phyloP scores from a whole-genome alignment of 2,888 invertebrate species.

The Drosophila meridionalis region DNA sequence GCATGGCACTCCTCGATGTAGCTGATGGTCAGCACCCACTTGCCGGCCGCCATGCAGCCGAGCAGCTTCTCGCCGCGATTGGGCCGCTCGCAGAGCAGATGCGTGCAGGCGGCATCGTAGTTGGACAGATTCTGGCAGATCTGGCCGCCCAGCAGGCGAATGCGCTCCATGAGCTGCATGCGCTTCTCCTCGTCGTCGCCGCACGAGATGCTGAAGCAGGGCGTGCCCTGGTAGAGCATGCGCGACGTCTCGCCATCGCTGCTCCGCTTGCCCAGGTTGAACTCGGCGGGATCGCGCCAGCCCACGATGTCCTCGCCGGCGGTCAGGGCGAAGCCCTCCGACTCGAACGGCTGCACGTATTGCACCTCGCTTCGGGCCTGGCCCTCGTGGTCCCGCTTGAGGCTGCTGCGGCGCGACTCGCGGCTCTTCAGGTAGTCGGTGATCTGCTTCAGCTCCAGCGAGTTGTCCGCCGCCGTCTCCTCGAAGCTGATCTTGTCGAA shows the following conservation, averaged over 20 bases:
- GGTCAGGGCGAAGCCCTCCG: slow-evolving; percentile 78
- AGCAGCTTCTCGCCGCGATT: slow-evolving; percentile 95
- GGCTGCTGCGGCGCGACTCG: slow-evolving; percentile 77
- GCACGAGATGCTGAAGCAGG: slow-evolving; percentile 84
- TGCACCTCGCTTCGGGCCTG: slow-evolving; percentile 65
- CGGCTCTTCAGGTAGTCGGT: slow-evolving; percentile 83
- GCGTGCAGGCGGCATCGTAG: slow-evolving; percentile 89
- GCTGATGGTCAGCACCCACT: slow-evolving; percentile 93
- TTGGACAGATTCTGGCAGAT: slow-evolving; percentile 81
- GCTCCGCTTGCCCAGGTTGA: slow-evolving; percentile 55
- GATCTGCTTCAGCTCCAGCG: slow-evolving; percentile 81
- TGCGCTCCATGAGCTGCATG: slow-evolving; percentile 69
- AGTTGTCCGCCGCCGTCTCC: slow-evolving; percentile 64
- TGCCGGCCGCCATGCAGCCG: slow-evolving; percentile 93
- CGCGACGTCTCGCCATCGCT: slow-evolving; percentile 41
- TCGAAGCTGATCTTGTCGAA: slow-evolving; percentile 84
- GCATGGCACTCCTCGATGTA: slow-evolving; percentile 90
- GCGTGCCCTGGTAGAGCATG: slow-evolving; percentile 79
- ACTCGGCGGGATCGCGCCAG: slow-evolving; percentile 88
- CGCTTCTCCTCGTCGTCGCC: slow-evolving; percentile 75
- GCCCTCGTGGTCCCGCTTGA: slow-evolving; percentile 67
- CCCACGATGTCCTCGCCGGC: slow-evolving; percentile 88
- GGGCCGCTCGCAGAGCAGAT: slow-evolving; percentile 91
- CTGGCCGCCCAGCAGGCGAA: slow-evolving; percentile 75
- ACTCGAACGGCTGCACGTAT: slow-evolving; percentile 81